A percentile compares a stretch with the other conserved stretches of the same genome.
phyloP scores from a whole-genome alignment of 1,140 invertebrate genomes.

The Polypedilum vanderplanki region DNA sequence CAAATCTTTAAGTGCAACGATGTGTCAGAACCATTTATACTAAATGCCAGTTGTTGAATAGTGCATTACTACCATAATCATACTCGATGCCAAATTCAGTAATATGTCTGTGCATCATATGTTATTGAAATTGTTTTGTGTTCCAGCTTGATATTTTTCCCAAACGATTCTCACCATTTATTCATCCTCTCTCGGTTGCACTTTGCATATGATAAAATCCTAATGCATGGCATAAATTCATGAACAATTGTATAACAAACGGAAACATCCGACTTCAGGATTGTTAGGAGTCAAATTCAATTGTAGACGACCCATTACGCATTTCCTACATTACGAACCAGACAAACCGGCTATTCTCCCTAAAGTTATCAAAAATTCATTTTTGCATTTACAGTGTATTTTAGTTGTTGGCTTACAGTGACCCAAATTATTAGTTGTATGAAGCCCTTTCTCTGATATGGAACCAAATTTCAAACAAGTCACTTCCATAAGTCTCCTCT shows the following conservation, averaged over 20 bases:
- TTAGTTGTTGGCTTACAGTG: neutral
- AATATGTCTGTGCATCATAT: conserved; percentile 49
- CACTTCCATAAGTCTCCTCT: neutral
- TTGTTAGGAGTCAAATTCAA: conserved; percentile 40
- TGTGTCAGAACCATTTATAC: conserved; percentile 55
- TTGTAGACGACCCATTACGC: conserved; percentile 44
- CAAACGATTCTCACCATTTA: conserved; percentile 56
- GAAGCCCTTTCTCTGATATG: neutral
- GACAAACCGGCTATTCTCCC: conserved; percentile 47
- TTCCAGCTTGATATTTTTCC: conserved; percentile 56
- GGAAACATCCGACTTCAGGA: conserved; percentile 38
- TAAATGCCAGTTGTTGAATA: conserved; percentile 61
- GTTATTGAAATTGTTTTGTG: conserved; percentile 59
- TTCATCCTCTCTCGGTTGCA: conserved; percentile 55
- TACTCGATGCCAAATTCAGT: conserved; percentile 54
- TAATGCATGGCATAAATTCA: conserved; percentile 57
- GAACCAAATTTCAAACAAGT: conserved; percentile 25
- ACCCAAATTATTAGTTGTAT: neutral
- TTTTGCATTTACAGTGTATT: conserved; percentile 35
- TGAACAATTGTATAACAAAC: conserved; percentile 53
- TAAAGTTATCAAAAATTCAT: conserved; percentile 32
- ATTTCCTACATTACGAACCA: conserved; percentile 47
- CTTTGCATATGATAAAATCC: conserved; percentile 64
- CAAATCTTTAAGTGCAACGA: conserved; percentile 42
- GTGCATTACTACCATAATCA: conserved; percentile 65